Base-by-base conservation (phyloP, 2,113 vertebrate genomes). In the Scomber colias region DNA sequence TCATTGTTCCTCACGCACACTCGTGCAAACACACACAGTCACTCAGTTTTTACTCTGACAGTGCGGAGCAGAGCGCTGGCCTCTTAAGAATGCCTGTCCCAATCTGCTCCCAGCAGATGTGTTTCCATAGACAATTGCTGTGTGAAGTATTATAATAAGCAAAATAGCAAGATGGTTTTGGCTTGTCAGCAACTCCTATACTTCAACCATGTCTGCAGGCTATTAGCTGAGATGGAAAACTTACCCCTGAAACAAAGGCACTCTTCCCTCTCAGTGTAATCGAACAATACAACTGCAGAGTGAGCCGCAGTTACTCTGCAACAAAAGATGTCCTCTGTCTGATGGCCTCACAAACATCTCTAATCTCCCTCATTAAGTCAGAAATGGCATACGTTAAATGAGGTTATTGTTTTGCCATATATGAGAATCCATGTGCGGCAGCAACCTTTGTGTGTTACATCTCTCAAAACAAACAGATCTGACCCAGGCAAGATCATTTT, bases 101-200 rank as follows among this genome's bases (percentile, higher is more conserved):
- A 94, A 92, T 94, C 92, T 93, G 91, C 88, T 93, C 85, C 80
- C 86, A 82, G 87, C 93, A 94, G 90, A 93, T 93, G 93, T 79
- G 81, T 87, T 90, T 90, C 88, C 75, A 68, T 76, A 93, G 88
- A 94, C 93, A 92, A 92, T 91, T 82, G 84, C 82, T 75, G 88
- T 87, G 86, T 92, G 92, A 94, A 94, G 87, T 89, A 91, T 92
- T 83, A 86, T 91, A 93, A 92, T 90, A 93, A 93, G 93, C 89
- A 89, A 90, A 93, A 91, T 81, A 87, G 89, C 84, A 69, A 83
- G 86, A 89, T 81, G 84, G 77, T 90, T 89, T 87, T 90, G 83
- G 88, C 85, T 87, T 82, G 84, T 91, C 92, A 85, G 89, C 92
- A 89, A 69, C 69, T 89, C 79, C 65, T 69, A 83, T 79, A 85